Evolutionary conservation across 2,113 vertebrate species (phyloP), one percentile per base, ranked within the genome.

Genomic region (Piaya cayana): DNA sequence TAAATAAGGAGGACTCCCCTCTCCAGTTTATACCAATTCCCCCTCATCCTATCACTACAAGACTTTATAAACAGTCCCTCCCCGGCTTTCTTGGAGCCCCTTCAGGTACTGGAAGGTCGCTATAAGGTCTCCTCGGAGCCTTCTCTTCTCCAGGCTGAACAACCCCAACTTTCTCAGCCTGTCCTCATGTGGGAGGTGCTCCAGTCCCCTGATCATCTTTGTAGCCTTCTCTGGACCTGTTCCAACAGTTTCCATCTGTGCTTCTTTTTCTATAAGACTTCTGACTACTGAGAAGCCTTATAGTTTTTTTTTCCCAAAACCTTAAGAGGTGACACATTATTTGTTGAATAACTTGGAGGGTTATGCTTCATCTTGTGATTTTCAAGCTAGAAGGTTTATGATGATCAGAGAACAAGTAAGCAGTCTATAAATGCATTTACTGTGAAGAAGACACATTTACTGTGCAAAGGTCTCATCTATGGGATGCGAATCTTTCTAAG

Each of bases 291-390:
- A 4, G n/a, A 17, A 70, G 4, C 23, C 22, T 64, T 39, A 22
- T 22, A 27, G 7, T 30, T 74, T 11, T 50, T 50, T 43, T 70
- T 90, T 70, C 58, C 50, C 67, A 30, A 49, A 84, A 65, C 12
- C 9, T 58, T 36, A 34, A 34, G 17, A 27, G 15, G 19, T 56
- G 25, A 25, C 0, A 0, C 7, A 5, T 29, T 82, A 11, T 47
- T 90, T 79, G 26, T 60, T 80, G 15, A 88, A 32, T 71, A 76
- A 72, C 12, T 15, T 43, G 7, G 1, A 0, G 1, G 11, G 19
- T 22, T n/a, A 85, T 76, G 29, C 82, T 47, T 2, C 6, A 5
- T 80, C 29, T n/a, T 39, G 21, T 17, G 58, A 45, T 78, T 74
- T 58, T 77, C 36, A 45, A 36, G 59, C 22, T 19, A 27, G 29